Base-by-base conservation (phyloP, 1,140 invertebrate genomes). In the Tyrophagus putrescentiae region DNA sequence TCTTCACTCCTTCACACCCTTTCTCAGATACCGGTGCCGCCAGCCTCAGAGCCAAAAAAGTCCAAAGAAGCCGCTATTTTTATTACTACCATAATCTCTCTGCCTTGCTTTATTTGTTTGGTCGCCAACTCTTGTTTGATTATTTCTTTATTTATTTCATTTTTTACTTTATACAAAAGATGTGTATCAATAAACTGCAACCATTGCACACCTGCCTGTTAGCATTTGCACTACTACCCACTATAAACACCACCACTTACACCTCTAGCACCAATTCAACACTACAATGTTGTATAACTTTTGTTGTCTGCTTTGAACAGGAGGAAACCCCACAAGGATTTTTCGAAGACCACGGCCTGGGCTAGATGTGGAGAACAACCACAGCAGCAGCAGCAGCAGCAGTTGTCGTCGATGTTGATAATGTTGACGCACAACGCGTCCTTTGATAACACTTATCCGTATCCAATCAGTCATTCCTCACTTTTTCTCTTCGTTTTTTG, bases 311-410 rank as follows among this genome's bases (percentile, higher is more conserved):
- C 74, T 87, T 85, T n/a, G n/a, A n/a, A 71, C 78, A 97, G 91
- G 93, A 97, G 76, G 92, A 96, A 79, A 96, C 92, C 41, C 91
- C 90, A 48, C 92, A 96, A 77, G 91, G 92, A 69, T 93, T 97
- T 76, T 97, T 97, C 73, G 93, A 97, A 73, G 93, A 97, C 77
- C 90, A 96, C 72, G 92, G 93, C 64, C 80, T 97, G 65, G 93
- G 93, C 69, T 97, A 89, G 29, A 52, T 54, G 6, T 7, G 6
- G 6, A 21, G 6, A 54, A 33, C 27, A 28, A 16, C 34, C 21
- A 21, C 7, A 50, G 28, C 45, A 50, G n/a, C n/a, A n/a, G n/a
- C n/a, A n/a, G n/a, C n/a, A n/a, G n/a, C n/a, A n/a, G n/a, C n/a
- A 42, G 25, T 42, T 42, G 18, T 42, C 41, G 3, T 42, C 18